Percentiles rank a stretch among this genome's conserved stretches.
These are phyloP conservation scores for Macrostomum cliftonense DNA, from an alignment of 2,888 invertebrate genomes.

Conservation along the genomic window DNA sequence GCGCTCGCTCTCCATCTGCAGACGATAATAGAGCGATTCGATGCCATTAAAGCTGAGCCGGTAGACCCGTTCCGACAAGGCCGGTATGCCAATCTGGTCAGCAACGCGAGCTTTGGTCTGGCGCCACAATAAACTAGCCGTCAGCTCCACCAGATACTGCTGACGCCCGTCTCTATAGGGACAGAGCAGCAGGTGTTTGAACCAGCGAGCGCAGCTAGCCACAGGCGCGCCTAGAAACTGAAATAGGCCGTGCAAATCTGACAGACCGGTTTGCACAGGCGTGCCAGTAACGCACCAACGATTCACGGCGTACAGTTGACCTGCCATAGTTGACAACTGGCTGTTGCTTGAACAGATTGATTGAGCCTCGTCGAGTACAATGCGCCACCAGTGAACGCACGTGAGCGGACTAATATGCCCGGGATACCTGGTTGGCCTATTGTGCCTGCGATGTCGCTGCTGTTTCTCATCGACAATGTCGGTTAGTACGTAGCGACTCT, in stretches of 20 bases:
- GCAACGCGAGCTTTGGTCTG: slow-evolving; percentile 50
- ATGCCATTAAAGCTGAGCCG: slow-evolving; percentile 51
- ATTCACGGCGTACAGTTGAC: slow-evolving; percentile 44
- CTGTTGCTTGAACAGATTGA: slow-evolving; percentile 48
- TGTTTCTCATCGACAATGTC: slow-evolving; percentile 16
- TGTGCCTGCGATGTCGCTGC: slow-evolving; percentile 37
- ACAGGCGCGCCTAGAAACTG: slow-evolving; percentile 47
- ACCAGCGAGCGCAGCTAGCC: slow-evolving; percentile 41
- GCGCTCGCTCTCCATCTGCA: slow-evolving; percentile 42
- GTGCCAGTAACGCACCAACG: slow-evolving; percentile 54
- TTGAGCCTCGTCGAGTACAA: slow-evolving; percentile 55
- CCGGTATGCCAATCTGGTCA: slow-evolving; percentile 50
- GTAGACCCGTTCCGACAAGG: slow-evolving; percentile 45
- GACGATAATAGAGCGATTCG: slow-evolving; percentile 54
- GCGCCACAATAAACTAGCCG: slow-evolving; percentile 50
- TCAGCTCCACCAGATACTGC: slow-evolving; percentile 41
- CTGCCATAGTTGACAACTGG: slow-evolving; percentile 48
- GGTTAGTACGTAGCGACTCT: not conserved
- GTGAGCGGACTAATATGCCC: slow-evolving; percentile 50
- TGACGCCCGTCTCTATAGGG: slow-evolving; percentile 41
- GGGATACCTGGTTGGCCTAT: slow-evolving; percentile 40
- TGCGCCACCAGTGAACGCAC: slow-evolving; percentile 54
- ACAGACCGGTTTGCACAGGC: slow-evolving; percentile 55
- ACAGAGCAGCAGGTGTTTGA: slow-evolving; percentile 42
- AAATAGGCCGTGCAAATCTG: slow-evolving; percentile 45